Conservation (phyloP, 2,113 vertebrate genomes). For the Onychostruthus taczanowskii region DNA sequence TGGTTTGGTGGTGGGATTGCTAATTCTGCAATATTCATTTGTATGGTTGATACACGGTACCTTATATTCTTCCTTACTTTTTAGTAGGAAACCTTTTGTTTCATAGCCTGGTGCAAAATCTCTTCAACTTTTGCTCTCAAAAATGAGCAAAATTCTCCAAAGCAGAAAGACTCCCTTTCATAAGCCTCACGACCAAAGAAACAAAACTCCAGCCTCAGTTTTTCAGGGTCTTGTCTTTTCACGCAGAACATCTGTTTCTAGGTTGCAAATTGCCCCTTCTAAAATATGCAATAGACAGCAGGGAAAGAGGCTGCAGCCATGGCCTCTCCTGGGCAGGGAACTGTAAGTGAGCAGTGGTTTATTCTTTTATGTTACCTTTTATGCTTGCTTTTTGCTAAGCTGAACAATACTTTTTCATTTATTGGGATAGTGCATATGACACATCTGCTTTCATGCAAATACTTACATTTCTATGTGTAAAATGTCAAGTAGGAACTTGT, state of each 20-base stretch:
- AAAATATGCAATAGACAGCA: not conserved
- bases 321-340: not conserved
- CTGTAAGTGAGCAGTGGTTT: not conserved
- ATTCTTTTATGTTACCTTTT: not conserved
- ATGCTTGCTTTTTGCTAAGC: not conserved
- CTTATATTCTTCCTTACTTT: not conserved
- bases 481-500: not conserved
- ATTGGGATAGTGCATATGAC: not conserved
- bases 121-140: not conserved
- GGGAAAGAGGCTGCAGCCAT: not conserved
- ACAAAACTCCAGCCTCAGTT: not conserved
- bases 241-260: not conserved
- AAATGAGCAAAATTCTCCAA: not conserved
- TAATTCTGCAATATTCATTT: not conserved
- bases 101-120: not conserved
- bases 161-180: not conserved
- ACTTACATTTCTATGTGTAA: not conserved
- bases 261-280: not conserved
- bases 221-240: not conserved
- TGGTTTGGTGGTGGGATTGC: not conserved
- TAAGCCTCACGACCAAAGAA: not conserved
- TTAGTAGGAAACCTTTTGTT: not conserved
- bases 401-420: not conserved
- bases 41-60: not conserved
- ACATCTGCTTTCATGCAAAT: not conserved